These are phyloP conservation scores for Probosciger aterrimus DNA, from an alignment of 2,113 vertebrate species.

Conservation along the genomic window DNA sequence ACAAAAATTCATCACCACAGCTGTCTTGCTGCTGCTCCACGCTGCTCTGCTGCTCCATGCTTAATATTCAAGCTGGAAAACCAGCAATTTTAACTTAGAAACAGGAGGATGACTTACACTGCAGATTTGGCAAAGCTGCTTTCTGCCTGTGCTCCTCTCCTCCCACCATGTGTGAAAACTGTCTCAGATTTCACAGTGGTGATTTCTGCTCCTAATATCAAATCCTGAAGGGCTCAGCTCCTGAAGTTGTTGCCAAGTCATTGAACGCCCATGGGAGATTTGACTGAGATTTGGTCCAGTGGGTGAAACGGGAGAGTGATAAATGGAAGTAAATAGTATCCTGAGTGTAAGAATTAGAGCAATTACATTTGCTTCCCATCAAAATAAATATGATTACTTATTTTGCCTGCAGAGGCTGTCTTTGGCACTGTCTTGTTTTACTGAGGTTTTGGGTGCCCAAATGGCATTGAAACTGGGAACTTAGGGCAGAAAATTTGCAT, in stretches of 20 bases:
- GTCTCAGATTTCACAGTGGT: not conserved
- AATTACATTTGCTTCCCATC: not conserved
- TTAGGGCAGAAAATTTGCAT: not conserved
- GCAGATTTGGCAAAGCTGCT: not conserved
- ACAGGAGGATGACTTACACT: not conserved
- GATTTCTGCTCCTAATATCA: not conserved
- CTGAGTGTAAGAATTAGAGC: not conserved
- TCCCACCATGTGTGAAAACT: not conserved
- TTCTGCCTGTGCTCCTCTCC: not conserved
- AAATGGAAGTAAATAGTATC: not conserved
- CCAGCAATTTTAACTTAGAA: not conserved
- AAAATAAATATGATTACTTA: not conserved
- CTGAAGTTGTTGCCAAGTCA: not conserved
- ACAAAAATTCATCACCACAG: not conserved
- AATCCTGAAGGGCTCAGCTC: not conserved
- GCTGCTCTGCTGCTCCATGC: not conserved
- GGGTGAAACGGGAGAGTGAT: not conserved
- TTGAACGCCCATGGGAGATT: not conserved
- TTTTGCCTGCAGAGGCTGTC: not conserved
- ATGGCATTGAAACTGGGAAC: not conserved
- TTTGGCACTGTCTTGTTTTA: not conserved
- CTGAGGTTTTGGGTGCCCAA: not conserved
- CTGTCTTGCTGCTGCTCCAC: not conserved
- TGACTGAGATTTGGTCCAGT: not conserved
- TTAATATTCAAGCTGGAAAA: constrained; percentile 18